Percentiles rank a stretch among this genome's conserved stretches.
These are phyloP conservation scores for Hyperoplus immaculatus DNA, from an alignment of 2,797 vertebrate genomes.

Conservation along the genomic window DNA sequence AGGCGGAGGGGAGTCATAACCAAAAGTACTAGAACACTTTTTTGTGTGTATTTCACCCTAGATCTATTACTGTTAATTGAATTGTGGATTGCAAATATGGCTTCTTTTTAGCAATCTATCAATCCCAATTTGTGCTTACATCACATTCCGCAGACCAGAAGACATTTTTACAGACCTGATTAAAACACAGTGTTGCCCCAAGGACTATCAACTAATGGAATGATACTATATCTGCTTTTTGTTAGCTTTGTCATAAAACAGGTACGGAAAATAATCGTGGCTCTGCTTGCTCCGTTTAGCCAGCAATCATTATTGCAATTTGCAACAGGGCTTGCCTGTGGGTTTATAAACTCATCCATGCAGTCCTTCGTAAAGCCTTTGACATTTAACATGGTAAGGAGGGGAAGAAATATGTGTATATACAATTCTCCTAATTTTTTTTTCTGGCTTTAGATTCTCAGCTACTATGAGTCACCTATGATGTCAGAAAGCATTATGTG, in stretches of 20 bases:
- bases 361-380: background rate
- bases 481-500: constrained; percentile 19
- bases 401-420: background rate
- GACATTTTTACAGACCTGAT: constrained; percentile 9
- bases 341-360: background rate
- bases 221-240: constrained; percentile 31
- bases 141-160: background rate
- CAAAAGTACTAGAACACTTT: background rate
- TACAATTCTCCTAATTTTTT: background rate
- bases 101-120: background rate
- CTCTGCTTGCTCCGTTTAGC: constrained; percentile 21
- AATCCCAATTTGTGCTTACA: background rate
- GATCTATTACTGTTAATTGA: background rate
- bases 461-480: background rate
- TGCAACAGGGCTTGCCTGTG: background rate
- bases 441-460: constrained; percentile 4
- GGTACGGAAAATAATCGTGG: constrained; percentile 12
- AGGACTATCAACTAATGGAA: background rate
- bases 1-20: background rate
- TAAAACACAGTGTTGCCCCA: background rate
- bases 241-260: constrained; percentile 42
- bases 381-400: background rate
- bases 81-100: constrained; percentile 11
- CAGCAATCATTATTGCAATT: constrained; percentile 31
- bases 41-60: background rate